phyloP scores from a whole-genome alignment of 37 sponge, comb jelly and placozoan species.

The Theonella swinhoei region DNA sequence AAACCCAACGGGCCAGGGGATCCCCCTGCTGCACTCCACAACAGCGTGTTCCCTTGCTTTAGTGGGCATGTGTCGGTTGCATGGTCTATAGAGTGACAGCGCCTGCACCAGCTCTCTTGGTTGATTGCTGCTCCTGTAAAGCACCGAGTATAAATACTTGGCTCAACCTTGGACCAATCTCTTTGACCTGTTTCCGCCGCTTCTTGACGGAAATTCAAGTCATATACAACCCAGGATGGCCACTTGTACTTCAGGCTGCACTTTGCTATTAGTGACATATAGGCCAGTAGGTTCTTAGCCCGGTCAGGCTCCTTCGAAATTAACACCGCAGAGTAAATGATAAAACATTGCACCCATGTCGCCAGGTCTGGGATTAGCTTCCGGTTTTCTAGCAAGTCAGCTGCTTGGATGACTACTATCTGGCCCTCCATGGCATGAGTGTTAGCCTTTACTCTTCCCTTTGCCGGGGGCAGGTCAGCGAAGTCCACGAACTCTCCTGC shows the following conservation, averaged over 20 bases:
- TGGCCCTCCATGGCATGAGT: constrained; percentile 8
- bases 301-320: not conserved
- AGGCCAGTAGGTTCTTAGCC: constrained; percentile 14
- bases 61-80: not conserved
- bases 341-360: constrained; percentile 38
- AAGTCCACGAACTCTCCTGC: constrained; percentile 23
- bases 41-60: too few species aligned
- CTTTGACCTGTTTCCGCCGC: not conserved
- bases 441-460: not conserved
- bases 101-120: constrained; percentile 22
- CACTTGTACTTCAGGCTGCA: constrained; percentile 7
- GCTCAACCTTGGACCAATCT: constrained; percentile 23
- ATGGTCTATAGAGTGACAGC: constrained; percentile 12
- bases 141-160: not conserved
- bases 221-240: constrained; percentile 33
- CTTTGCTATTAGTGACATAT: not conserved
- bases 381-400: not conserved
- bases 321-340: not conserved
- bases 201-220: constrained; percentile 14
- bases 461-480: constrained; percentile 15
- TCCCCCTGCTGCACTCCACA: too few species aligned
- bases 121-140: constrained; percentile 7
- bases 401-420: constrained; percentile 2
- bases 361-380: constrained; percentile 14
- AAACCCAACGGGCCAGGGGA: too few species aligned